These are phyloP conservation scores for Serinus canaria DNA, from an alignment of 2,113 vertebrate genomes.

Conservation along the genomic window DNA sequence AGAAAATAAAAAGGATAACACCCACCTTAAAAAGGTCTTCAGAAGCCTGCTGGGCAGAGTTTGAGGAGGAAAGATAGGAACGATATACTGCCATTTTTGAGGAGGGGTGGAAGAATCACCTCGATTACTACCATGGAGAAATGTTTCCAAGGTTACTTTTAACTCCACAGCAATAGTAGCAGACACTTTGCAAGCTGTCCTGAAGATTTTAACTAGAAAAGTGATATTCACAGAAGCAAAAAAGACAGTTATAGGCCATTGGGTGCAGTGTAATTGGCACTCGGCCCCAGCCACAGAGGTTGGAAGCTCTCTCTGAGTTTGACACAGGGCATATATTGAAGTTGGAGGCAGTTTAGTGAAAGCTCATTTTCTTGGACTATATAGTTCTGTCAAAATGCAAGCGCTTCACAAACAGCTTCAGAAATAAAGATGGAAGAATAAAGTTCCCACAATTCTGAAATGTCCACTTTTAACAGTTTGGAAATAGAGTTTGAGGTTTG, in stretches of 20 bases:
- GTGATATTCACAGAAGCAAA: conserved; percentile 54
- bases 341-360: conserved; percentile 26
- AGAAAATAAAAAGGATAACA: conserved; percentile 8
- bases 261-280: conserved; percentile 23
- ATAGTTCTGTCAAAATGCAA: background rate
- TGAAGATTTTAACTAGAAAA: conserved; percentile 44
- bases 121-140: background rate
- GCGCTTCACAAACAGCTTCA: background rate
- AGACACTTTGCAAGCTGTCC: conserved; percentile 45
- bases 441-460: background rate
- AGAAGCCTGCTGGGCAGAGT: conserved; percentile 15
- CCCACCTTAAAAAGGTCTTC: conserved; percentile 19
- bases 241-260: conserved; percentile 33
- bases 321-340: conserved; percentile 32
- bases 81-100: background rate
- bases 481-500: background rate
- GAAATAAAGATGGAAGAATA: background rate
- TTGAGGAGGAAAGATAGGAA: conserved; percentile 6
- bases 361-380: conserved; percentile 32
- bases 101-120: conserved; percentile 36
- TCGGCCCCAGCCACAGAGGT: background rate
- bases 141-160: conserved; percentile 58
- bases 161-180: conserved; percentile 30
- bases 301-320: background rate
- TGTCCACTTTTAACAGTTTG: background rate